A percentile compares a stretch with the other conserved stretches of the same genome.
These are phyloP conservation scores for Urocyon cinereoargenteus DNA, from an alignment of 2,797 vertebrate species.

Conservation along the genomic window DNA sequence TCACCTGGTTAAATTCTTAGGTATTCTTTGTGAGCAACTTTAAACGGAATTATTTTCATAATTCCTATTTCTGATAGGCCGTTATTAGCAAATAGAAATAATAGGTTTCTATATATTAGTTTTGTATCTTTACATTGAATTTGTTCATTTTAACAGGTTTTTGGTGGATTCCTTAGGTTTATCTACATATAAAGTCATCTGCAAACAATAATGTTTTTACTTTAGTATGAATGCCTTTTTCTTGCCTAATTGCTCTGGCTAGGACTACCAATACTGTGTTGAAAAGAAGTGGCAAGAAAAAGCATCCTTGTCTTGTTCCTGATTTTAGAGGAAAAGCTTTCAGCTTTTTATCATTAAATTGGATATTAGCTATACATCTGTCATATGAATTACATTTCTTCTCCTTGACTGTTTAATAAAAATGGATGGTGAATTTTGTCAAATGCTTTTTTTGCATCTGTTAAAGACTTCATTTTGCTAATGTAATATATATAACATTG, in stretches of 20 bases:
- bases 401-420: not conserved
- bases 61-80: not conserved
- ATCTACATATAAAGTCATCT: not conserved
- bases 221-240: not conserved
- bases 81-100: not conserved
- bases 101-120: not conserved
- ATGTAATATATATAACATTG: not conserved
- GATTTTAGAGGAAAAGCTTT: not conserved
- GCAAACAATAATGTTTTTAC: not conserved
- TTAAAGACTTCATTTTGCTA: not conserved
- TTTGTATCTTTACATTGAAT: not conserved
- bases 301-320: not conserved
- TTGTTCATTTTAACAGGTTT: not conserved
- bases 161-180: not conserved
- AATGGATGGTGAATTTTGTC: not conserved
- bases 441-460: not conserved
- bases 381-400: not conserved
- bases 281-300: not conserved
- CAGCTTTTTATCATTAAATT: not conserved
- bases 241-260: not conserved
- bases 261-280: not conserved
- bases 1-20: not conserved
- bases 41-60: not conserved
- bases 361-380: not conserved
- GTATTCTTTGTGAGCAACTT: not conserved